Evolutionary conservation across 2,113 vertebrate species (phyloP).

Genomic region (Heliornis fulica): DNA sequence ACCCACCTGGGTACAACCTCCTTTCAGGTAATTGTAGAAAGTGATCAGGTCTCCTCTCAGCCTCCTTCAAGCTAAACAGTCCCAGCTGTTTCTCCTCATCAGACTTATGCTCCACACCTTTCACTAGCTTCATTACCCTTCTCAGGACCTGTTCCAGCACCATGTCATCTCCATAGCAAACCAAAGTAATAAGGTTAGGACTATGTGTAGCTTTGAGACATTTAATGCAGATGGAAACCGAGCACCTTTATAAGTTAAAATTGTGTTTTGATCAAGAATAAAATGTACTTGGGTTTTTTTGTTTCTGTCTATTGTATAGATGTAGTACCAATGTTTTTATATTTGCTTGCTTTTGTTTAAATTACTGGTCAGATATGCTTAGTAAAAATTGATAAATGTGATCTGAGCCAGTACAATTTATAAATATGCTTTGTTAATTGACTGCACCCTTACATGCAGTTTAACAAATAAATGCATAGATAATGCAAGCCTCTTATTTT

Average conservation of each 20-base stretch:
- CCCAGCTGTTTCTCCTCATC: no score
- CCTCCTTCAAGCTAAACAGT: no score
- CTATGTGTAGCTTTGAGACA: background rate
- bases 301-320: background rate
- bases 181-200: background rate
- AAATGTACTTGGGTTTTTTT: background rate
- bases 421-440: background rate
- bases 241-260: background rate
- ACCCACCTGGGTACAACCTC: no score
- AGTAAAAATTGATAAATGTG: background rate
- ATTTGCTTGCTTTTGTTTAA: background rate
- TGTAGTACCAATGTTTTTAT: fast-evolving
- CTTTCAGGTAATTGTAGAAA: no score
- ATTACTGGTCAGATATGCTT: background rate
- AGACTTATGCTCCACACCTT: no score
- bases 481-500: background rate
- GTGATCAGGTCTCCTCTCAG: no score
- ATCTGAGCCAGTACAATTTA: background rate
- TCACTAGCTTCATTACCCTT: no score
- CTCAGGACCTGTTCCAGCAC: no score
- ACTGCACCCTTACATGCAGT: background rate
- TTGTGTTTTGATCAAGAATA: background rate
- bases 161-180: background rate
- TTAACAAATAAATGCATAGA: background rate
- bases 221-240: background rate